phyloP scores from a whole-genome alignment of 2,113 vertebrate genomes.

The Galbula dea region DNA sequence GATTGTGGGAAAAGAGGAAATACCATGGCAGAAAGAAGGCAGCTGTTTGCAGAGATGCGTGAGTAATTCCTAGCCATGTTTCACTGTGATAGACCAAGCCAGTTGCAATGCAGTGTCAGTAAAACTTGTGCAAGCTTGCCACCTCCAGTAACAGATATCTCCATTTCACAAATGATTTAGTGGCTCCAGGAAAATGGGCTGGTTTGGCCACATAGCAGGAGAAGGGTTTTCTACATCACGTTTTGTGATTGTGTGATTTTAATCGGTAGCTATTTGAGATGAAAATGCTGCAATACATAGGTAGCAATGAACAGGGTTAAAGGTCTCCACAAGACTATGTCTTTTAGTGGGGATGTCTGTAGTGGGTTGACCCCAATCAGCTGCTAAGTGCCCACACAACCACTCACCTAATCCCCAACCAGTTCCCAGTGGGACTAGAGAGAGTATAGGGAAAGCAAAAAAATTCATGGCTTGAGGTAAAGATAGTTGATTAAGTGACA shows the following conservation, averaged over 20 bases:
- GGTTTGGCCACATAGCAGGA: neutral
- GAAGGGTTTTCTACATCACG: neutral
- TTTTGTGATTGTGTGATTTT: neutral
- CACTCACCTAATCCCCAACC: neutral
- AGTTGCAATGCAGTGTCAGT: neutral
- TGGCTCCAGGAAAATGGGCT: neutral
- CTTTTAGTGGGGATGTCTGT: neutral
- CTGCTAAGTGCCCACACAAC: neutral
- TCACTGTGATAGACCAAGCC: slow-evolving; percentile 18
- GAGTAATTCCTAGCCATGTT: slow-evolving; percentile 74
- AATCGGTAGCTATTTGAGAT: neutral
- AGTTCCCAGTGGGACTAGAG: neutral
- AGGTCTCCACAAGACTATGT: neutral
- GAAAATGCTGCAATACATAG: neutral
- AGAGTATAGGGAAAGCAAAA: neutral
- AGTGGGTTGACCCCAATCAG: neutral
- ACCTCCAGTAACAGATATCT: neutral
- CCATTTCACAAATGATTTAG: neutral
- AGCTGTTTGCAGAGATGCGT: slow-evolving; percentile 99
- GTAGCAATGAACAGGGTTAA: neutral
- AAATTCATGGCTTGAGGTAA: neutral
- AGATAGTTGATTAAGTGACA: neutral
- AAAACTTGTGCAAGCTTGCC: slow-evolving; percentile 7
- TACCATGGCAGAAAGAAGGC: slow-evolving; percentile 98
- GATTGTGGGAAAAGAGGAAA: slow-evolving; percentile 85